Base-by-base conservation (phyloP, 2,797 vertebrate species). In the Pseudopleuronectes americanus region DNA sequence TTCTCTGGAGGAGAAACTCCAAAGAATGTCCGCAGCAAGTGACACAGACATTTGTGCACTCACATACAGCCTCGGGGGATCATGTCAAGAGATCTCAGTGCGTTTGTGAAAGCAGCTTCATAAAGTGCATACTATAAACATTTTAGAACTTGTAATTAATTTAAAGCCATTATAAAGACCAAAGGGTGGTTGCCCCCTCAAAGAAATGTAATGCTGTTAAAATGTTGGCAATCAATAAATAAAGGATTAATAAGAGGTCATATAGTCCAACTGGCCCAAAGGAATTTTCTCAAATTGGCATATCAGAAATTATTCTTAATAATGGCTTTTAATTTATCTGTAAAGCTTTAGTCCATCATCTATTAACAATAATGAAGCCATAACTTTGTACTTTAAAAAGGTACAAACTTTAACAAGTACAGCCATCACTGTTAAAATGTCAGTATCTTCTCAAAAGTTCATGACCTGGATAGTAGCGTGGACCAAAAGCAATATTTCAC, bases 401-500 rank as follows among this genome's bases (percentile, higher is more conserved):
- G 8, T 31, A 23, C 16, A 52, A 36, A 23, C 57, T 57, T 28
- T 0, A 22, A 17, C 28, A 5, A 12, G 28, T 31, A 7, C 4
- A 43, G 53, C 47, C 57, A 47, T 36, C 14, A 24, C 22, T 63
- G 17, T 67, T 33, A 33, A 45, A 14, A 28, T 17, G 51, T 68
- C 26, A 31, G 22, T 9, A 31, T 9, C 24, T 26, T 68, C 56
- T 56, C 19, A 47, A 43, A 47, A 57, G 14, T 19, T 52, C 31
- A 2, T 31, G n/a, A 47, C 33, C 23, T 53, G 6, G 78, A 33
- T 8, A 55, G 58, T 0, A 59, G 41, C 55, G 22, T 60, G 5
- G 55, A 71, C 57, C 53, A 59, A 57, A 57, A 48, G 21, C 38
- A 33, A 23, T 72, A 64, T 81, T 71, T 68, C 71, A 23, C 58